A percentile compares a stretch with the other conserved stretches of the same genome.
Conservation (phyloP, 2,113 vertebrate genomes). For the Oreochromis niloticus region DNA sequence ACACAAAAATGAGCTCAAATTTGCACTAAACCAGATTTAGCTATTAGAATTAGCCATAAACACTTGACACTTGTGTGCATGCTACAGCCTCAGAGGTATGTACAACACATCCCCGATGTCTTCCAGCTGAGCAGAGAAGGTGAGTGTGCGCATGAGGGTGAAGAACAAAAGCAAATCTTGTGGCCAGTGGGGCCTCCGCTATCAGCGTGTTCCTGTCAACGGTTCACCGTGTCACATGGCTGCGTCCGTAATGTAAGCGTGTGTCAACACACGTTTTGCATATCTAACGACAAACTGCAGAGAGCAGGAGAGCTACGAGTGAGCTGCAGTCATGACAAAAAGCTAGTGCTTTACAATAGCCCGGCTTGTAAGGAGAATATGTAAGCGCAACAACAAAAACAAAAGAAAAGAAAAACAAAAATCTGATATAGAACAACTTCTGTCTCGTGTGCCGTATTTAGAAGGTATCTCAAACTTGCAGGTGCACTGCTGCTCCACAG, state of each 20-base stretch:
- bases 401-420: neutral
- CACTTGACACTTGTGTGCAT: neutral
- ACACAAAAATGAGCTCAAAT: neutral
- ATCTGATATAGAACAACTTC: neutral
- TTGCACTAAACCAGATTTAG: neutral
- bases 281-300: slow-evolving; percentile 30
- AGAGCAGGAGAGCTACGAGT: neutral
- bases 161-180: slow-evolving; percentile 56
- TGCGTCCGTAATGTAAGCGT: slow-evolving; percentile 40
- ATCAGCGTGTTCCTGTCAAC: slow-evolving; percentile 60
- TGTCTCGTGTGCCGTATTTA: neutral
- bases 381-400: neutral
- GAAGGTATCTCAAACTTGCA: slow-evolving; percentile 32
- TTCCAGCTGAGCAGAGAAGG: slow-evolving; percentile 40
- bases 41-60: neutral
- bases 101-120: slow-evolving; percentile 3
- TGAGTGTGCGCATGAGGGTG: slow-evolving; percentile 12
- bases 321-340: neutral
- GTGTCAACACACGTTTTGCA: slow-evolving; percentile 55
- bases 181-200: slow-evolving; percentile 40
- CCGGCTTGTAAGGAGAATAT: neutral
- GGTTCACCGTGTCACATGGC: slow-evolving; percentile 47
- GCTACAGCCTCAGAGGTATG: slow-evolving; percentile 4
- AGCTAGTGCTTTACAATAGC: neutral
- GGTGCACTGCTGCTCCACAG: slow-evolving; percentile 59